A percentile compares a stretch with the other conserved stretches of the same genome.
Conservation (phyloP, 2,888 invertebrate genomes). For the Drosophila algonquin region DNA sequence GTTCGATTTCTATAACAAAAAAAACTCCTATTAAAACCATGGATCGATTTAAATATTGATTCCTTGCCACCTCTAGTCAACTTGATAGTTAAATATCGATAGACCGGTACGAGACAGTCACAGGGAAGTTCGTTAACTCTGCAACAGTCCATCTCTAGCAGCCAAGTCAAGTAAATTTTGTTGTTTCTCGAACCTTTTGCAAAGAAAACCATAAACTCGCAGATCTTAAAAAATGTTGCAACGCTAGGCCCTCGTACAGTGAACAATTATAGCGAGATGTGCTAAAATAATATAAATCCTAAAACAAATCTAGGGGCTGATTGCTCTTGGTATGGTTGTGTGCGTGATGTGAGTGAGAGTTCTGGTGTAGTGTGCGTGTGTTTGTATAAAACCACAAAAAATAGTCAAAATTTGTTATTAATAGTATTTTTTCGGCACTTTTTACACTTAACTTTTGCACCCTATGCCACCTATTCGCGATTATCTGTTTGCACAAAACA, state of each 20-base stretch:
- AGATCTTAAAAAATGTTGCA: slow-evolving; percentile 30
- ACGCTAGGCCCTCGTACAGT: slow-evolving; percentile 9
- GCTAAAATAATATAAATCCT: background rate
- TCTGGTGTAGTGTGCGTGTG: slow-evolving; percentile 42
- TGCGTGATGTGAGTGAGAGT: slow-evolving; percentile 38
- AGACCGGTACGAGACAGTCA: background rate
- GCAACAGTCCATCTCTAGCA: slow-evolving; percentile 1
- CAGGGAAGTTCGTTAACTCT: background rate
- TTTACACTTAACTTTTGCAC: slow-evolving; percentile 13
- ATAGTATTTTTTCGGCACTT: slow-evolving; percentile 46
- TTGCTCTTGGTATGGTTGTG: slow-evolving; percentile 10
- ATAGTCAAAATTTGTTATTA: slow-evolving; percentile 57
- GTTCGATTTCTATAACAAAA: too few species aligned
- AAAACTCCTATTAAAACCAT: too few species aligned
- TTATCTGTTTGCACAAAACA: slow-evolving; percentile 5
- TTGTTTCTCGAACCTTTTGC: slow-evolving; percentile 24
- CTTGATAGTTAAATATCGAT: too few species aligned
- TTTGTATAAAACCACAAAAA: slow-evolving; percentile 52
- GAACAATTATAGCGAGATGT: slow-evolving; percentile 7
- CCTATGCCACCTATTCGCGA: background rate
- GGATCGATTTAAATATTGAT: too few species aligned
- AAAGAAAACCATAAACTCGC: slow-evolving; percentile 2
- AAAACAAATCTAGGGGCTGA: slow-evolving; percentile 12
- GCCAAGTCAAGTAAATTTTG: slow-evolving; percentile 35
- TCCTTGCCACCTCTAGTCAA: too few species aligned